phyloP scores from a whole-genome alignment of 2,888 invertebrate genomes.

The Acanthosepion esculentum region DNA sequence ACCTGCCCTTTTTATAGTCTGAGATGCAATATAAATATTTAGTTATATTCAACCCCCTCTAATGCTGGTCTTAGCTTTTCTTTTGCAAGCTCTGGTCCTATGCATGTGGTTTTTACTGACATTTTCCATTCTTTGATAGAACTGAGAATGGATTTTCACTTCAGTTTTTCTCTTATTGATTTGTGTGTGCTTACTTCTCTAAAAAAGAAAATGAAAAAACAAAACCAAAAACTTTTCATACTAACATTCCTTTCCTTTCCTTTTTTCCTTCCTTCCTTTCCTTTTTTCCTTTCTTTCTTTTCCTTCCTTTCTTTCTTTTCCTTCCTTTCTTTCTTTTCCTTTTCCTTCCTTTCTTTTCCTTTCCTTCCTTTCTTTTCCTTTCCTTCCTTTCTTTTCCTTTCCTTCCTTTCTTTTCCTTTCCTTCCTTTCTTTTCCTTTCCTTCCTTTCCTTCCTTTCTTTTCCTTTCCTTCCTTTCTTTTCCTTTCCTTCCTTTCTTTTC shows the following conservation, averaged over 20 bases:
- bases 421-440: no score
- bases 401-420: no score
- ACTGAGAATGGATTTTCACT: background rate
- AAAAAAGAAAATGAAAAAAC: background rate
- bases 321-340: no score
- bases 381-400: background rate
- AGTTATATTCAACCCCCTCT: background rate
- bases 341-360: no score
- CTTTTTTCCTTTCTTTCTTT: no score
- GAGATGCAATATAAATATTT: background rate
- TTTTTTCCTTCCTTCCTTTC: no score
- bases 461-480: no score
- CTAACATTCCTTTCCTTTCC: background rate
- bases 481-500: no score
- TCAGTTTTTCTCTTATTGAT: background rate
- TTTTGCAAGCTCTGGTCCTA: background rate
- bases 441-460: no score
- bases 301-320: no score
- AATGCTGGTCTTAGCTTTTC: background rate
- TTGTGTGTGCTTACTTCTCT: background rate
- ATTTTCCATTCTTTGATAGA: background rate
- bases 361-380: no score
- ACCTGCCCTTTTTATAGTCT: background rate
- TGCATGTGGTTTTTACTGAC: background rate
- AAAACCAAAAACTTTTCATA: background rate